Evolutionary conservation across 2,797 vertebrate genomes (phyloP).

Genomic region (Gymnodraco acuticeps): DNA sequence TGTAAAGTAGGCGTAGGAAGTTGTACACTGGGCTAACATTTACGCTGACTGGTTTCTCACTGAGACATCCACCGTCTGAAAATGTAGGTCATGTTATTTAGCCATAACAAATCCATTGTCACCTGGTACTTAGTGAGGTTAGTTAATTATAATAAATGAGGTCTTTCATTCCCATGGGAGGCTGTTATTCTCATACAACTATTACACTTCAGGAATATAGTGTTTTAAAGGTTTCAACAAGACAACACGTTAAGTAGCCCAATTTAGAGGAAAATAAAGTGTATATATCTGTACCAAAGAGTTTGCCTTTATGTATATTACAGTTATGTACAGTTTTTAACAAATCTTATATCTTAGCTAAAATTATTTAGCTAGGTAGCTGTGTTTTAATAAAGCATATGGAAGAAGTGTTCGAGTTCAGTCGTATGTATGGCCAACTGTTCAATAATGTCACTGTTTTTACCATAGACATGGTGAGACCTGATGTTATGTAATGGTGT

Average conservation of each 20-base stretch:
- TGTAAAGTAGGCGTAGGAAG: conserved; percentile 77
- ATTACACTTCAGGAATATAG: conserved; percentile 73
- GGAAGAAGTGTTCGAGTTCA: conserved; percentile 76
- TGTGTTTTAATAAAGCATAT: conserved; percentile 87
- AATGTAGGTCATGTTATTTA: conserved; percentile 60
- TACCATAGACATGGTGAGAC: conserved; percentile 61
- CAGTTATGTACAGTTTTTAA: conserved; percentile 90
- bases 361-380: conserved; percentile 85
- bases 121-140: conserved; percentile 63
- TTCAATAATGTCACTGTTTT: conserved; percentile 71
- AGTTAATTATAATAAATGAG: conserved; percentile 50
- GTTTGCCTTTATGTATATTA: conserved; percentile 90
- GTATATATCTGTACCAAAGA: conserved; percentile 90
- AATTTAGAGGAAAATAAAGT: conserved; percentile 74
- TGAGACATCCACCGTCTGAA: conserved; percentile 49
- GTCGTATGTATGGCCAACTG: conserved; percentile 71
- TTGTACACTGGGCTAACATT: conserved; percentile 78
- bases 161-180: conserved; percentile 69
- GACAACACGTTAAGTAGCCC: conserved; percentile 66
- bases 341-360: conserved; percentile 87
- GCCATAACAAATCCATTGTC: conserved; percentile 41
- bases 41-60: conserved; percentile 67
- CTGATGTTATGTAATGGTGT: conserved; percentile 61
- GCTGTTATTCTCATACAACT: conserved; percentile 77
- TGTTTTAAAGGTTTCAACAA: conserved; percentile 70